Conservation (phyloP, 2,888 invertebrate species). For the Cremastinae sp. region DNA sequence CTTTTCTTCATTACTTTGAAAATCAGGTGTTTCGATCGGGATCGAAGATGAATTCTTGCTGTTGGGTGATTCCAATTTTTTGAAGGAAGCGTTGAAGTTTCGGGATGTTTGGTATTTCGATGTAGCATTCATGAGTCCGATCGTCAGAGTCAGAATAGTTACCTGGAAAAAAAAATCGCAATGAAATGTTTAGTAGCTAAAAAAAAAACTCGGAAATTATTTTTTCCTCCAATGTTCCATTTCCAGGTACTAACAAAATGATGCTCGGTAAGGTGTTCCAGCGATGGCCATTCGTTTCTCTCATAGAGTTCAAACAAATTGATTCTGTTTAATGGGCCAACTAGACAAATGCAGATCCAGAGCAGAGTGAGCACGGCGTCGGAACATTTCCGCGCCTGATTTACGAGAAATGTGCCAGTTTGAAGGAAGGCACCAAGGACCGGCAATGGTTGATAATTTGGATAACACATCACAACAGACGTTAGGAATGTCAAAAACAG, state of each 20-base stretch:
- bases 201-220: slow-evolving; percentile 20
- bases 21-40: slow-evolving; percentile 30
- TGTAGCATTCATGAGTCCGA: slow-evolving; percentile 70
- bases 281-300: slow-evolving; percentile 62
- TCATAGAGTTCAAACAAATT: slow-evolving; percentile 63
- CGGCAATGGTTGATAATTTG: slow-evolving; percentile 68
- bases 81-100: slow-evolving; percentile 70
- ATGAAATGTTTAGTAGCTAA: slow-evolving; percentile 10
- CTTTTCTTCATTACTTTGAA: not conserved
- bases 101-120: slow-evolving; percentile 57
- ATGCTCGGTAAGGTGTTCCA: slow-evolving; percentile 69
- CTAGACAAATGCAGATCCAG: slow-evolving; percentile 72
- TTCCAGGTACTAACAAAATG: slow-evolving; percentile 69
- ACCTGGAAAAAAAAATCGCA: slow-evolving; percentile 66
- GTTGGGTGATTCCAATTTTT: slow-evolving; percentile 72
- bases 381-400: slow-evolving; percentile 61
- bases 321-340: slow-evolving; percentile 67
- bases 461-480: slow-evolving; percentile 66
- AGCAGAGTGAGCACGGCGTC: slow-evolving; percentile 71
- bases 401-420: slow-evolving; percentile 65
- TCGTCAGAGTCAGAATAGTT: slow-evolving; percentile 66
- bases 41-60: slow-evolving; percentile 48
- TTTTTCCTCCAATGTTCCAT: not conserved
- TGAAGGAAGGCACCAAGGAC: slow-evolving; percentile 73
- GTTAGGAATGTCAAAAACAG: slow-evolving; percentile 70